Evolutionary conservation across 2,113 vertebrate genomes (phyloP), one percentile per base, ranked within the genome.

Genomic region (Stegostoma tigrinum): DNA sequence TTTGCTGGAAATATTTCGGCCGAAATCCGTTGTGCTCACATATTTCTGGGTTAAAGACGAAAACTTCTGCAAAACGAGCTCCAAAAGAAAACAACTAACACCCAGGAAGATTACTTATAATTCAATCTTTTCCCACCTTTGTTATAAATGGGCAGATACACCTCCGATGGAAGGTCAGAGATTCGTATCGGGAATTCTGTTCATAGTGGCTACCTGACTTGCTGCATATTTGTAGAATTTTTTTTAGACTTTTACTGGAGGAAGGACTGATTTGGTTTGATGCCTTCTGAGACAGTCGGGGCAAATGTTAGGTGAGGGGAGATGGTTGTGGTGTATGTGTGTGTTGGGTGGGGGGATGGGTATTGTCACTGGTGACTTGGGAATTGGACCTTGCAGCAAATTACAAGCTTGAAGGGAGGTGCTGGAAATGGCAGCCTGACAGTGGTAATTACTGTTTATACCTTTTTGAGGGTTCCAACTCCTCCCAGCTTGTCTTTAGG

Each of bases 381-480:
- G 21, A 70, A 45, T 4, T 94, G 38, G 68, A 95, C 12, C 23
- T 48, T 48, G 38, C n/a, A 95, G 67, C 14, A 95, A 70, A 90
- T 72, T 72, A 72, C 68, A 72, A 42, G 24, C 67, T 70, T 34
- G 30, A 14, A 95, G 23, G 67, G 67, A 95, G 67, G 42, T 12
- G 45, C 94, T 95, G 42, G 12, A 72, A 45, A 72, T 72, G 68
- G 67, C 38, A 75, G 38, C 23, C 67, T 94, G 45, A 95, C 68
- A 95, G 48, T 72, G 42, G 34, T 75, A 95, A 95, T 72, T 95
- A 24, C 67, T 95, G 93, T 72, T 95, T 70, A 34, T 95, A 70
- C 94, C 68, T 95, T 72, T 61, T 3, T 21, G 68, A 66, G 68
- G 72, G 67, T 95, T 72, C 91, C 91, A 27, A 45, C 91, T 42